Conservation (phyloP, 2,113 vertebrate genomes). For the Gymnocephalus cernua region DNA sequence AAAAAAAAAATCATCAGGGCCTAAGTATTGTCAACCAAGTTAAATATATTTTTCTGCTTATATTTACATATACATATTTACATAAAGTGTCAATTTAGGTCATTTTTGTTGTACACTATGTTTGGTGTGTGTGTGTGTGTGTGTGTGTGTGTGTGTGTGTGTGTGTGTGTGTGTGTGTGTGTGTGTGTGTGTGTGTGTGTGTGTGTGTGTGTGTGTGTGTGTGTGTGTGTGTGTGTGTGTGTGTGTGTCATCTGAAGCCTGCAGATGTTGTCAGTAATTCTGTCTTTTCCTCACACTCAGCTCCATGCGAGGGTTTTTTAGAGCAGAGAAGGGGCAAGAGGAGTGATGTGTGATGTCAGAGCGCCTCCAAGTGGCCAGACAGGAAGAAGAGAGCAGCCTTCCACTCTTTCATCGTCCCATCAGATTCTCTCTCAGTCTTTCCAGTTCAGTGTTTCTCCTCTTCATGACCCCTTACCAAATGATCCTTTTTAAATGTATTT, state of each 20-base stretch:
- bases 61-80: too few species aligned
- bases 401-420: background rate
- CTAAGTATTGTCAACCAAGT: too few species aligned
- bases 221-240: too few species aligned
- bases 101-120: background rate
- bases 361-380: constrained; percentile 72
- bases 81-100: too few species aligned
- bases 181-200: background rate
- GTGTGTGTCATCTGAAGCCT: too few species aligned
- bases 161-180: background rate
- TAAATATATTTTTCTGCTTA: too few species aligned
- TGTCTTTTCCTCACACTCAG: background rate
- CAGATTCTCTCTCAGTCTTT: background rate
- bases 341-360: constrained; percentile 75
- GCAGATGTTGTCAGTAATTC: background rate
- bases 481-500: background rate
- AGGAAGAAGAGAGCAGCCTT: background rate
- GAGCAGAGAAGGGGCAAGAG: constrained; percentile 68
- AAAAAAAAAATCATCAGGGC: too few species aligned
- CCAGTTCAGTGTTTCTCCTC: background rate
- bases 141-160: background rate
- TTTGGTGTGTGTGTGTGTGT: background rate
- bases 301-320: background rate
- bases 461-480: background rate
- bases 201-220: too few species aligned